Conservation (phyloP, 2,113 vertebrate genomes). For the Harpagus bidentatus region DNA sequence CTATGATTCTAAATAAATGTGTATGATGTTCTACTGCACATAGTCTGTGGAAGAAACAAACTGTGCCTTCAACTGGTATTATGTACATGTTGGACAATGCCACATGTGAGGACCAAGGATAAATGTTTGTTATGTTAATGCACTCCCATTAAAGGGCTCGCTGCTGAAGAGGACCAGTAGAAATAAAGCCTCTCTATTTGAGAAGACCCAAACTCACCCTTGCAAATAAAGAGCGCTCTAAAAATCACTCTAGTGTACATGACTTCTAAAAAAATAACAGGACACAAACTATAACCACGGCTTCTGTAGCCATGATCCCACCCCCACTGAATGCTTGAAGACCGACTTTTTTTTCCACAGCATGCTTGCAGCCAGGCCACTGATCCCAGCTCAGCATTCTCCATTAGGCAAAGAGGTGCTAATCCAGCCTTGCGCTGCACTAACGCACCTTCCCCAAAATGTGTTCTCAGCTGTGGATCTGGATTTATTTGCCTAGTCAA, state of each 20-base stretch:
- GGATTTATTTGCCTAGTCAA: neutral
- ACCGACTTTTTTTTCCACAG: neutral
- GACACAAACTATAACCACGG: neutral
- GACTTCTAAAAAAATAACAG: neutral
- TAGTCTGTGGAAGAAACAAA: neutral
- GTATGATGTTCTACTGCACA: neutral
- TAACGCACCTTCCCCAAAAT: neutral
- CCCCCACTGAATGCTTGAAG: neutral
- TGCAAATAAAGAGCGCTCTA: neutral
- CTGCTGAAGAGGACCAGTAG: neutral
- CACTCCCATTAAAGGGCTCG: neutral
- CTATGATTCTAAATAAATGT: neutral
- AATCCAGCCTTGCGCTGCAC: neutral
- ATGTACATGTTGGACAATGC: neutral
- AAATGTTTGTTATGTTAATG: neutral
- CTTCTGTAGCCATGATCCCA: neutral
- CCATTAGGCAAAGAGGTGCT: neutral
- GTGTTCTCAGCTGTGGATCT: neutral
- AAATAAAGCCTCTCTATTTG: neutral
- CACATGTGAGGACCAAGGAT: neutral
- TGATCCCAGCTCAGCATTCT: neutral
- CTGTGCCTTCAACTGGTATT: neutral
- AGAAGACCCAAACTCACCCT: neutral
- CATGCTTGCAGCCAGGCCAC: neutral
- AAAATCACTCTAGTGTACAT: neutral